These are phyloP conservation scores for Tanypteryx hageni DNA, from an alignment of 2,888 invertebrate species.

Conservation along the genomic window DNA sequence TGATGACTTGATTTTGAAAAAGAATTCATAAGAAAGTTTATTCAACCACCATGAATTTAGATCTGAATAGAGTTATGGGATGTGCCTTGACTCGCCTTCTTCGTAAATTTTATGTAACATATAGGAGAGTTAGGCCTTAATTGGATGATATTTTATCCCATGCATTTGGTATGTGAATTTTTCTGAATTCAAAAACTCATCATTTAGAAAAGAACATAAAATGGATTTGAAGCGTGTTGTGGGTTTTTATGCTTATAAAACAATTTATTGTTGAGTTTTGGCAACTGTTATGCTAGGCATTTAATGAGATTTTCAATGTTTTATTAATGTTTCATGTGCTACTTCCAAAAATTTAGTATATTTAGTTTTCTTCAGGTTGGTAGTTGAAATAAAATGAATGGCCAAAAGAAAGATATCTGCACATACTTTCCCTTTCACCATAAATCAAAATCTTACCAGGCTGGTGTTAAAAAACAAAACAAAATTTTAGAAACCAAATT, in stretches of 20 bases:
- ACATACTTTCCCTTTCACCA: not conserved
- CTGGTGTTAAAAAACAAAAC: not conserved
- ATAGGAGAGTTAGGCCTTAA: not conserved
- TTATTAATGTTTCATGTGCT: slow-evolving; percentile 24
- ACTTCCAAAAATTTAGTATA: not conserved
- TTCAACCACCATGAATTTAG: not conserved
- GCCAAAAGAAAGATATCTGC: not conserved
- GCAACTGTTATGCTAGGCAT: slow-evolving; percentile 28
- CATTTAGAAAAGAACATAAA: not conserved
- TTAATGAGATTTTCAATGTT: not conserved
- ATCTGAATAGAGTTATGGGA: slow-evolving; percentile 4
- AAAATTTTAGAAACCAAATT: not conserved
- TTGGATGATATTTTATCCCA: not conserved
- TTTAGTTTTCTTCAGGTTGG: not conserved
- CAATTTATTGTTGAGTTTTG: slow-evolving; percentile 24
- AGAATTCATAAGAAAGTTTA: not conserved
- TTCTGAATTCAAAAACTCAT: not conserved
- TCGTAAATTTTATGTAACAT: not conserved
- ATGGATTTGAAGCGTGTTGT: not conserved
- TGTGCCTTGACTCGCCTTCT: not conserved
- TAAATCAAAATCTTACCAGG: not conserved
- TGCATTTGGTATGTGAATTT: not conserved
- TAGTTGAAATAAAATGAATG: not conserved
- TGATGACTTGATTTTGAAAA: not conserved
- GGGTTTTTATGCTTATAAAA: not conserved